These are phyloP conservation scores for Myotis planiceps DNA, from an alignment of 2,797 vertebrate species.

Conservation along the genomic window DNA sequence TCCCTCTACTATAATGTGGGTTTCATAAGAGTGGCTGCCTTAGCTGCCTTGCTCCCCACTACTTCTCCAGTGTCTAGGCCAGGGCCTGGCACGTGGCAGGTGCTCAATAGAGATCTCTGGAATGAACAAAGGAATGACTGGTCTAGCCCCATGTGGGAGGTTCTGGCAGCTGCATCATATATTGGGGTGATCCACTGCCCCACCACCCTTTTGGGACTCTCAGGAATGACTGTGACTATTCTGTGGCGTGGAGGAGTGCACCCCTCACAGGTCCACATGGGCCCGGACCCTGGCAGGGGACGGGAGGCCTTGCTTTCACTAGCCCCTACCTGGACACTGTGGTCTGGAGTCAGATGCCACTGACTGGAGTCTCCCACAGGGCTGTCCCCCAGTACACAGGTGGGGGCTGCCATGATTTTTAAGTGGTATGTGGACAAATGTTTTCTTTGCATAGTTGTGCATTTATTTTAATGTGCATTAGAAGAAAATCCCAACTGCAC, in stretches of 20 bases:
- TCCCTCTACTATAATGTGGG: background rate
- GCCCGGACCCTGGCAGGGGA: background rate
- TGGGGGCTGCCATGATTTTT: background rate
- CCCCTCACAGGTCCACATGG: background rate
- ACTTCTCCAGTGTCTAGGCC: background rate
- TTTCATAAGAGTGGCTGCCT: background rate
- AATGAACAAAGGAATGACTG: background rate
- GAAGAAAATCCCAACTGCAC: background rate
- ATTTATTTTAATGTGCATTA: background rate
- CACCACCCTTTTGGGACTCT: background rate
- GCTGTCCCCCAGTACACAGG: background rate
- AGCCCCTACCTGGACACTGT: background rate
- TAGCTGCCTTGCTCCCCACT: background rate
- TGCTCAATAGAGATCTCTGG: background rate
- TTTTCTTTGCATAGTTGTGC: background rate
- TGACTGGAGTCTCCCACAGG: background rate
- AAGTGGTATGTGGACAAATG: background rate
- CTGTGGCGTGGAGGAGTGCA: no score
- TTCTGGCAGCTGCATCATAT: background rate
- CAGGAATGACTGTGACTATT: background rate
- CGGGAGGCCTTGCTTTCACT: background rate
- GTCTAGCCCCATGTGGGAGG: background rate
- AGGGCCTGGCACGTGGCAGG: background rate
- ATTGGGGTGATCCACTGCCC: background rate
- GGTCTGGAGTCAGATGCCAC: background rate